phyloP scores from a whole-genome alignment of 2,113 vertebrate genomes.

The Shinisaurus crocodilurus region DNA sequence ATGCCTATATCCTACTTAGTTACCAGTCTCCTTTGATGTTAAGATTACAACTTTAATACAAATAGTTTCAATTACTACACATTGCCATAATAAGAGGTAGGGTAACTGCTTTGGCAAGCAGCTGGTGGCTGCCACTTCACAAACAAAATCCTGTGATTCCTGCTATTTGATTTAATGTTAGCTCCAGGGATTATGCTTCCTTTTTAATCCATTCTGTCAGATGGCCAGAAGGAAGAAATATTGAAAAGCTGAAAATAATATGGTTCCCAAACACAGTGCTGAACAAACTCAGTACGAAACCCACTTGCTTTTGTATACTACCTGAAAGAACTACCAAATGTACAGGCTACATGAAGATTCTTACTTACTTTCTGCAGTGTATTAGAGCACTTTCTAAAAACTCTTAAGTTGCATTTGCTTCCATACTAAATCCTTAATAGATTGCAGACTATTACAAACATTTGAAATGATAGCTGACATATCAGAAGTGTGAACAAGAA shows the following conservation, averaged over 20 bases:
- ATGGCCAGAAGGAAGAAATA: background rate
- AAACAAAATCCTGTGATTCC: background rate
- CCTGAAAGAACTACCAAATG: background rate
- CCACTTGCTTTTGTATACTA: background rate
- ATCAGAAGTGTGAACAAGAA: background rate
- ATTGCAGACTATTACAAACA: background rate
- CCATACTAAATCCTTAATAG: background rate
- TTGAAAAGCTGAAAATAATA: background rate
- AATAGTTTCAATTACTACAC: background rate
- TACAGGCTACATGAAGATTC: background rate
- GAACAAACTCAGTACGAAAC: background rate
- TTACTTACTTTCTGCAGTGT: conserved; percentile 28
- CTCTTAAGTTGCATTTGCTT: background rate
- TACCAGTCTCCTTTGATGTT: background rate
- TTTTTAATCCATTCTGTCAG: conserved; percentile 5
- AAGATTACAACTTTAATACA: background rate
- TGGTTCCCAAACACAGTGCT: background rate
- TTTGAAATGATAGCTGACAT: background rate
- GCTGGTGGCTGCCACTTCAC: background rate
- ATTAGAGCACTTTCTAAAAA: conserved; percentile 15
- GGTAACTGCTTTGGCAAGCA: background rate
- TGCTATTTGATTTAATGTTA: background rate
- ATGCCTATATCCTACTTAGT: background rate
- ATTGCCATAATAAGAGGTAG: background rate
- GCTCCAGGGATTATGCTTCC: background rate